Evolutionary conservation across 2,888 invertebrate genomes (phyloP).

Genomic region (Melanophora roralis): DNA sequence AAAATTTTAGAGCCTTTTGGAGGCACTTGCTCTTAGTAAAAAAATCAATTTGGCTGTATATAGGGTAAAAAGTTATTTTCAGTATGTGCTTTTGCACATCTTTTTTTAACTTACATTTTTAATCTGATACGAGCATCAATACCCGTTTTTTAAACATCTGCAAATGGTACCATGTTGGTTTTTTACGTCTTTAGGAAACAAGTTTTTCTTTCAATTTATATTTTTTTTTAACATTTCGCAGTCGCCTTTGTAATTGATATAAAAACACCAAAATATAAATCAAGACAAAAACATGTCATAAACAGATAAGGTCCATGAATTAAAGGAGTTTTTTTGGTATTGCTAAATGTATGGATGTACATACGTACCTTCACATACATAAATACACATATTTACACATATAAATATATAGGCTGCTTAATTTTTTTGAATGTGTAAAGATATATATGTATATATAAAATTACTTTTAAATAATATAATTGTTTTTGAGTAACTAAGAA

Average conservation of each 20-base stretch:
- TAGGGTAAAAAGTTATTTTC: no score
- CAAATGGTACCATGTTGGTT: constrained; percentile 30
- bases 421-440: no score
- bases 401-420: no score
- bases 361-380: not conserved
- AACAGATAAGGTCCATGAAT: not conserved
- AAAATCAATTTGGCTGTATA: no score
- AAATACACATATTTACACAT: no score
- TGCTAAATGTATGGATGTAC: not conserved
- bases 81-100: not conserved
- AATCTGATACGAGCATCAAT: constrained; percentile 20
- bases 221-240: not conserved
- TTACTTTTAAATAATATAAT: no score
- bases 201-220: constrained; percentile 13
- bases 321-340: no score
- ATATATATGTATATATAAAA: no score
- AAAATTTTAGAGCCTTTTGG: no score
- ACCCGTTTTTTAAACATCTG: constrained; percentile 33
- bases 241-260: constrained; percentile 33
- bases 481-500: no score
- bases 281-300: not conserved
- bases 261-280: constrained; percentile 1
- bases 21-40: no score
- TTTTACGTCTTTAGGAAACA: constrained; percentile 28
- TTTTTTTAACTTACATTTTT: constrained; percentile 2